phyloP scores from a whole-genome alignment of 2,113 vertebrate species.

The Garra rufa region DNA sequence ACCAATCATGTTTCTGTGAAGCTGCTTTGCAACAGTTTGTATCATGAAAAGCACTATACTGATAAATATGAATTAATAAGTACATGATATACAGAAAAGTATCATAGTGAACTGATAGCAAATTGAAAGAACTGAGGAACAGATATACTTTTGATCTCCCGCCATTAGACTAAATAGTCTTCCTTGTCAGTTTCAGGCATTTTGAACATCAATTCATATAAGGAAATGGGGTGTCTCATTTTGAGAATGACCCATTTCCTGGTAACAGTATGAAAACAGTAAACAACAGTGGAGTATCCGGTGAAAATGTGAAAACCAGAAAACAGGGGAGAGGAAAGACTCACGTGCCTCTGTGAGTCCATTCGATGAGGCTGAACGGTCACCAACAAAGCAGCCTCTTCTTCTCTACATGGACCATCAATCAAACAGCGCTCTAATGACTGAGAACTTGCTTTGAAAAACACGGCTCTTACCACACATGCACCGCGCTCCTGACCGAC shows the following conservation, averaged over 20 bases:
- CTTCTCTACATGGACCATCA: constrained; percentile 38
- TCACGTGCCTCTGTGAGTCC: constrained; percentile 21
- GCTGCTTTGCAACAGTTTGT: too few relatives aligned
- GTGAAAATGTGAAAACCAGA: constrained; percentile 49
- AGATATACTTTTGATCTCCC: neutral
- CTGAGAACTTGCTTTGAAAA: constrained; percentile 37
- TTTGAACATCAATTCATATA: neutral
- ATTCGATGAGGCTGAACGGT: constrained; percentile 12
- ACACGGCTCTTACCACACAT: constrained; percentile 42
- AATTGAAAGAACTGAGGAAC: neutral
- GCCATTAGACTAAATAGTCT: neutral
- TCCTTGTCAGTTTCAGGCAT: neutral
- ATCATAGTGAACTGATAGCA: neutral
- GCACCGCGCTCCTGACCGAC: constrained; percentile 2
- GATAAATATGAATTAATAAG: too few relatives aligned
- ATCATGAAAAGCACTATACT: too few relatives aligned
- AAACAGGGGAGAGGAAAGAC: neutral
- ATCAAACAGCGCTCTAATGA: constrained; percentile 42
- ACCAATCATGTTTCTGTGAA: too few relatives aligned
- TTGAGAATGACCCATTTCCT: constrained; percentile 1
- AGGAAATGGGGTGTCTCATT: neutral
- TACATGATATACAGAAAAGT: too few relatives aligned
- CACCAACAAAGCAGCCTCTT: constrained; percentile 49
- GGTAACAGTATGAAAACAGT: neutral
- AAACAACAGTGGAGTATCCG: constrained; percentile 4